Conservation (phyloP, 2,888 invertebrate species). For the Orthosia gracilis region DNA sequence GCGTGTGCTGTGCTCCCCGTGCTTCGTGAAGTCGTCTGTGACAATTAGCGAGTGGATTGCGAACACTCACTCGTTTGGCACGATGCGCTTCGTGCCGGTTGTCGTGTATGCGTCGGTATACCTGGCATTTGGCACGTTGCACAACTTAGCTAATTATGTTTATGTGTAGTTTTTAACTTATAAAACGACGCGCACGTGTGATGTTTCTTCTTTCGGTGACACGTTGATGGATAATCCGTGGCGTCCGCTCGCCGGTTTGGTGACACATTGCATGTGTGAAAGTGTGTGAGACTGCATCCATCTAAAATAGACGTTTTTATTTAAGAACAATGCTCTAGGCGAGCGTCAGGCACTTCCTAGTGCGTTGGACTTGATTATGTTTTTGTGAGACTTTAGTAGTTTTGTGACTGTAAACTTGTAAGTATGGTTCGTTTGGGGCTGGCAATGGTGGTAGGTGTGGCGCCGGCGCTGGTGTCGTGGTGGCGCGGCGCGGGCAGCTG, state of each 20-base stretch:
- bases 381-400: constrained; percentile 59
- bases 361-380: constrained; percentile 66
- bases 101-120: constrained; percentile 59
- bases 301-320: constrained; percentile 86
- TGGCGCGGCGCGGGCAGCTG: constrained; percentile 84
- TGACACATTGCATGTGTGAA: constrained; percentile 81
- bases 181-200: constrained; percentile 69
- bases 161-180: constrained; percentile 58
- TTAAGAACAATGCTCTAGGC: constrained; percentile 80
- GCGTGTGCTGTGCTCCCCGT: constrained; percentile 43
- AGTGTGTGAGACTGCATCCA: constrained; percentile 81
- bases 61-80: constrained; percentile 61
- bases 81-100: constrained; percentile 66
- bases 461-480: constrained; percentile 89
- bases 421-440: constrained; percentile 87
- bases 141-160: constrained; percentile 56
- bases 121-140: constrained; percentile 68
- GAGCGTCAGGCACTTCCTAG: constrained; percentile 70
- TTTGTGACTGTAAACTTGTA: constrained; percentile 41
- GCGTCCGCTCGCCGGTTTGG: constrained; percentile 76
- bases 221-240: constrained; percentile 78
- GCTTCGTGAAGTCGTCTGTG: constrained; percentile 43
- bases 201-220: constrained; percentile 60
- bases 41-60: constrained; percentile 60
- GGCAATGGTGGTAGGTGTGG: constrained; percentile 90